phyloP scores from a whole-genome alignment of 2,888 invertebrate species.

The Heterodera filipjevi region DNA sequence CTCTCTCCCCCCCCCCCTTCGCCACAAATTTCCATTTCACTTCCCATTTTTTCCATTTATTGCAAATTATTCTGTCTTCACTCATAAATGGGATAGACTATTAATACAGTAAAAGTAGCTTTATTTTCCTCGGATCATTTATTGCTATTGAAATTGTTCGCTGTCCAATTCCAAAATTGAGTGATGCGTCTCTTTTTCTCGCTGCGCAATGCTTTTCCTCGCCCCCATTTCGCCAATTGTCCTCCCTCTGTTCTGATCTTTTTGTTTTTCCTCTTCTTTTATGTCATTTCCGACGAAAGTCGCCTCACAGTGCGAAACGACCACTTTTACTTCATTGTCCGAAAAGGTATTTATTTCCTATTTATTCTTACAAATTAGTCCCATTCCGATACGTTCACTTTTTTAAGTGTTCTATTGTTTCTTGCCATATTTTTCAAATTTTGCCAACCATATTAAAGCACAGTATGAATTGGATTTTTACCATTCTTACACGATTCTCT shows the following conservation, averaged over 20 bases:
- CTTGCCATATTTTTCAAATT: no score
- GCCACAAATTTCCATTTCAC: background rate
- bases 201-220: background rate
- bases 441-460: no score
- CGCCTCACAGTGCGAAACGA: background rate
- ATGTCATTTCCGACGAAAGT: background rate
- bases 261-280: background rate
- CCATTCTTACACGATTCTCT: no score
- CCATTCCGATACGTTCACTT: background rate
- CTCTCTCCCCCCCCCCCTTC: background rate
- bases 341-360: no score
- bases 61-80: background rate
- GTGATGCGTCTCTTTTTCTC: background rate
- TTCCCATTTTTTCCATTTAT: background rate
- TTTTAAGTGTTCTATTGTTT: no score
- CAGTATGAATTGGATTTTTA: no score
- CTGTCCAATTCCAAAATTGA: no score
- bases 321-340: slow-evolving; percentile 11
- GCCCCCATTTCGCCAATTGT: background rate
- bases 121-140: no score
- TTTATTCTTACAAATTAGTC: no score
- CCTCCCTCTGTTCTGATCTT: background rate
- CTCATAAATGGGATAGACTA: background rate
- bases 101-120: no score
- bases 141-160: no score